phyloP scores from a whole-genome alignment of 2,797 vertebrate genomes.

The Prunella strophiata region DNA sequence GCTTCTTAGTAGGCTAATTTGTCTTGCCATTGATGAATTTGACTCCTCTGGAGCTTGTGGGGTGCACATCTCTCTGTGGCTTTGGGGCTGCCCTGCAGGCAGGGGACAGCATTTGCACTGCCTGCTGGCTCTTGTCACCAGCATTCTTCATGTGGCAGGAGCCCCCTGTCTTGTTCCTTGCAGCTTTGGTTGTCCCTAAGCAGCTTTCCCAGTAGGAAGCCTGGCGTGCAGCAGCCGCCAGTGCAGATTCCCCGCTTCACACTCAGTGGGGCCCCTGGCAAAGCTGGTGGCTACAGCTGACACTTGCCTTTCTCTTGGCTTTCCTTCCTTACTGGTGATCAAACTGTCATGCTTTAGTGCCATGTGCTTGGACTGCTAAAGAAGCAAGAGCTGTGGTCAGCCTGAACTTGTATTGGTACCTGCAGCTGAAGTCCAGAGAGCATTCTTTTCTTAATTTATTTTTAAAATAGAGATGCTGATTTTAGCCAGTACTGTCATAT shows the following conservation, averaged over 20 bases:
- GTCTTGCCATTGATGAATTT: neutral
- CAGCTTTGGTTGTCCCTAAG: neutral
- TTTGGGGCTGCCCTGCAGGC: neutral
- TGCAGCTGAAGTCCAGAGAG: neutral
- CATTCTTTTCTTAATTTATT: neutral
- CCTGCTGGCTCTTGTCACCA: neutral
- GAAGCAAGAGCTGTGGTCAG: neutral
- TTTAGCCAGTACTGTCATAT: neutral
- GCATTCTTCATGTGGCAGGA: neutral
- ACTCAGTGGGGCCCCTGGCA: neutral
- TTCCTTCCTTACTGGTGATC: neutral
- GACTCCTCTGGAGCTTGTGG: neutral
- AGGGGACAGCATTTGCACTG: neutral
- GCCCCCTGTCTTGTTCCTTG: neutral
- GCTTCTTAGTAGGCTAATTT: neutral
- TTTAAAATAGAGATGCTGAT: neutral
- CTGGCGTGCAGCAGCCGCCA: fast-evolving
- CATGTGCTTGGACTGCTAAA: neutral
- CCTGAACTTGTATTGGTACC: neutral
- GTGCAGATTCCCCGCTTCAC: fast-evolving
- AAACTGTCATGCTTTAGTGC: neutral
- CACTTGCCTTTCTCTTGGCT: neutral
- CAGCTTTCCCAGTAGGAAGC: neutral
- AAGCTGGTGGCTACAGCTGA: neutral
- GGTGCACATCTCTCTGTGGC: neutral